Conservation (phyloP, 2,888 invertebrate species). For the Drosophila melanosoma region DNA sequence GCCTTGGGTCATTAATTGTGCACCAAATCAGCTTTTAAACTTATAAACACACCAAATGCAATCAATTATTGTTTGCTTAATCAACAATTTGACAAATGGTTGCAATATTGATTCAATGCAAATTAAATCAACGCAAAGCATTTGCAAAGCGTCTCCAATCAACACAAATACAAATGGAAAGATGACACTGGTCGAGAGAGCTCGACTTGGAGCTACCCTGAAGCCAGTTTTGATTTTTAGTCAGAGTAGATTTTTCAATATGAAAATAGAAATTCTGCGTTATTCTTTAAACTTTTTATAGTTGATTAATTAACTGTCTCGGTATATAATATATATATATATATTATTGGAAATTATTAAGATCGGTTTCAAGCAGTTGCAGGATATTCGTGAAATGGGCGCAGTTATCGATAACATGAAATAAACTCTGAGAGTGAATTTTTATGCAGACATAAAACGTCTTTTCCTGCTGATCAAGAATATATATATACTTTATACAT, state of each 20-base stretch:
- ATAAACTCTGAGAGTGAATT: not conserved
- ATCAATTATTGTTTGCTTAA: conserved; percentile 14
- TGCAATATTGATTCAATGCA: conserved; percentile 2
- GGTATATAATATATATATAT: not conserved
- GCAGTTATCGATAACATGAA: not conserved
- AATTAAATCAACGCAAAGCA: not conserved
- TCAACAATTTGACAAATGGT: conserved; percentile 11
- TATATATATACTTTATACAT: not conserved
- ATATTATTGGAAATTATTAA: not conserved
- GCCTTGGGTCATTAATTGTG: conserved; percentile 8
- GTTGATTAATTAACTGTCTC: not conserved
- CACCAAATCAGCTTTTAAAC: conserved; percentile 31
- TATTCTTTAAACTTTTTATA: no score
- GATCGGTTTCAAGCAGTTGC: no score
- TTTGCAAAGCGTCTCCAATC: conserved; percentile 9
- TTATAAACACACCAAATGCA: conserved; percentile 4
- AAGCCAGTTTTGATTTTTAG: not conserved
- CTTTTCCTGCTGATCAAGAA: not conserved
- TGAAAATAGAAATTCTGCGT: not conserved
- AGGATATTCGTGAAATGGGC: no score
- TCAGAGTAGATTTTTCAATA: not conserved
- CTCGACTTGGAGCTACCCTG: not conserved
- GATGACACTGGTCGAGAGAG: not conserved
- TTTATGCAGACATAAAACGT: not conserved
- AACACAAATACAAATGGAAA: not conserved